Conservation (phyloP, 2,888 invertebrate genomes). For the Callimorpha dominula region DNA sequence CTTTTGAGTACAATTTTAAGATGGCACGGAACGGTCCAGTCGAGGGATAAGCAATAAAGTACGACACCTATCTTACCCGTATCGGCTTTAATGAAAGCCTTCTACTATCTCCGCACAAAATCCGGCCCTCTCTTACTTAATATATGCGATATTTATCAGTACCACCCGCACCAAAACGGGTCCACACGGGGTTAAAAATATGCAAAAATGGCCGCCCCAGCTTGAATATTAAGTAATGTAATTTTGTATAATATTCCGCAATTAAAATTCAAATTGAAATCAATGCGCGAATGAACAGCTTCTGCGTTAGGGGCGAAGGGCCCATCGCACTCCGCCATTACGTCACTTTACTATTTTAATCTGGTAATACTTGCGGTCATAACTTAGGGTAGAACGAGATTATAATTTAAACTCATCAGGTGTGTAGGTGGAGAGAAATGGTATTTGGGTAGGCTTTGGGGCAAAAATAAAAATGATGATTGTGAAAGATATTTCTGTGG, state of each 20-base stretch:
- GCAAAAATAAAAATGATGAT: not conserved
- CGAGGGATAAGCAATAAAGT: constrained; percentile 72
- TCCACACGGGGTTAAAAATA: constrained; percentile 79
- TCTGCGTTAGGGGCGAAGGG: constrained; percentile 34
- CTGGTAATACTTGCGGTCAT: constrained; percentile 41
- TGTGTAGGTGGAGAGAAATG: constrained; percentile 5
- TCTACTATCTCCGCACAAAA: constrained; percentile 67
- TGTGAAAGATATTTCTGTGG: not conserved
- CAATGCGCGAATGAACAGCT: constrained; percentile 81
- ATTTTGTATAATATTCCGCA: constrained; percentile 86
- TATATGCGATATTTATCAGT: constrained; percentile 82
- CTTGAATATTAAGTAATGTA: constrained; percentile 86
- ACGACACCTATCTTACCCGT: constrained; percentile 72
- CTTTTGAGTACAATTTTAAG: constrained; percentile 62
- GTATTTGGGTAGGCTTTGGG: not conserved
- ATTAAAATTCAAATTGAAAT: constrained; percentile 88
- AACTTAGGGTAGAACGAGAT: constrained; percentile 34
- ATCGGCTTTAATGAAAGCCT: constrained; percentile 80
- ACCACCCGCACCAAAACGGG: constrained; percentile 63
- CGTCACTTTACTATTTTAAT: constrained; percentile 48
- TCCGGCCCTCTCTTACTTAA: constrained; percentile 70
- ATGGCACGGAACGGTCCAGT: constrained; percentile 54
- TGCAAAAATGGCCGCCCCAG: constrained; percentile 83
- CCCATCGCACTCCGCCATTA: constrained; percentile 6
- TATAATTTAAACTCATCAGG: constrained; percentile 38